phyloP scores from a whole-genome alignment of 2,797 vertebrate species.

The Philypnodon macrostomus region DNA sequence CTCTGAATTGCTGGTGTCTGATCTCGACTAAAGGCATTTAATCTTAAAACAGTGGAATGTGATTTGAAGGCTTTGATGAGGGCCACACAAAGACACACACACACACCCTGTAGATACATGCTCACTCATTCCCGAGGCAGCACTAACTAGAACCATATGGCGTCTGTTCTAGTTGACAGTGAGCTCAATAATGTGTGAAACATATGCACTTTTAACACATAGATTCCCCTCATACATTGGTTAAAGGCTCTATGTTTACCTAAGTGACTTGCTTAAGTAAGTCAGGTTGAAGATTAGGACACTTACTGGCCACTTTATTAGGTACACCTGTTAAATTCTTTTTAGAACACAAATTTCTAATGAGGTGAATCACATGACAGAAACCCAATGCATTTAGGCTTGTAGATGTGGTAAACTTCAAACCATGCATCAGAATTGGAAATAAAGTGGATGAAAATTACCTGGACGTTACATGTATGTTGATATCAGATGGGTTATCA shows the following conservation, averaged over 20 bases:
- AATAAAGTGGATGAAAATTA: no score
- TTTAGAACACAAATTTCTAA: no score
- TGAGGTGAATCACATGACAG: no score
- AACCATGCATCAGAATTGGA: no score
- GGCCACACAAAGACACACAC: slow-evolving; percentile 20
- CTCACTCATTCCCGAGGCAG: slow-evolving; percentile 23
- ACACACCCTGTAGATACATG: neutral
- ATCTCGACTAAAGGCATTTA: slow-evolving; percentile 45
- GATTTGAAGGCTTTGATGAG: slow-evolving; percentile 22
- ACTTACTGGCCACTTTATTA: no score
- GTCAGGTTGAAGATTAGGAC: no score
- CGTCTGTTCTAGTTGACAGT: slow-evolving; percentile 17
- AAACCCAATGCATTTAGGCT: no score
- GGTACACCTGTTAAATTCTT: no score
- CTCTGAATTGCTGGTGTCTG: slow-evolving; percentile 50
- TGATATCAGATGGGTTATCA: no score
- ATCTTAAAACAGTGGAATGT: slow-evolving; percentile 38
- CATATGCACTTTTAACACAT: slow-evolving; percentile 11
- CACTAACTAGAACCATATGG: slow-evolving; percentile 13
- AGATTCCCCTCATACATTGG: slow-evolving; percentile 1
- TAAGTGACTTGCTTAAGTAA: no score
- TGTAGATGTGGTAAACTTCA: no score
- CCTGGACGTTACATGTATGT: no score
- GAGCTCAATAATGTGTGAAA: slow-evolving; percentile 27
- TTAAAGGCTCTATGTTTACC: slow-evolving; percentile 12